Percentiles rank a stretch among this genome's conserved stretches.
Conservation (phyloP, 1,140 invertebrate genomes). For the Bombus terrestris region DNA sequence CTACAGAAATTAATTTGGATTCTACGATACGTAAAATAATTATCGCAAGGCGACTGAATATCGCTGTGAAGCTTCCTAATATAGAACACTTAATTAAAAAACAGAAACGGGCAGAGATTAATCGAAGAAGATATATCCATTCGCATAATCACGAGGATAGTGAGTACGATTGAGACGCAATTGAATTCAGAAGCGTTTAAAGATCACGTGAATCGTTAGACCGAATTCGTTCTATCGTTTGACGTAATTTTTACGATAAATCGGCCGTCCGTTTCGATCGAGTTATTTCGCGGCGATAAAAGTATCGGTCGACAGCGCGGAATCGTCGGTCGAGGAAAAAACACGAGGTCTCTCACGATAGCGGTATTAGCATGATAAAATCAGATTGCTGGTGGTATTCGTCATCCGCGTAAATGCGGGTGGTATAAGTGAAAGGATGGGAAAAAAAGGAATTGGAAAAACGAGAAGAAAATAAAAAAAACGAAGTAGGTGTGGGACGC, state of each 20-base stretch:
- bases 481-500: too few relatives aligned
- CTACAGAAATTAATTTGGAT: too few relatives aligned
- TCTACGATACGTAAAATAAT: too few relatives aligned
- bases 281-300: too few relatives aligned
- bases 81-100: not conserved
- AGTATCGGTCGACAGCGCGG: not conserved
- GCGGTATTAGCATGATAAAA: conserved; percentile 12
- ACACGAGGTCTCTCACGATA: conserved; percentile 2
- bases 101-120: not conserved
- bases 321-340: not conserved
- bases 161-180: not conserved
- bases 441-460: too few relatives aligned
- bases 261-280: not conserved
- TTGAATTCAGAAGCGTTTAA: not conserved
- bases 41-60: not conserved
- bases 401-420: conserved; percentile 3
- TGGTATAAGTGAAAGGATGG: too few relatives aligned
- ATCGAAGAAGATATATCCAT: not conserved
- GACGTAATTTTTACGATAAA: not conserved
- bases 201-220: not conserved
- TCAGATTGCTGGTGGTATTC: conserved; percentile 5
- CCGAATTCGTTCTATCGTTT: not conserved
- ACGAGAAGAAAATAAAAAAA: too few relatives aligned
- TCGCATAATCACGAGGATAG: not conserved
- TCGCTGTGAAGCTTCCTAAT: not conserved